Evolutionary conservation across 2,888 invertebrate genomes (phyloP).

Genomic region (Melanophora roralis): DNA sequence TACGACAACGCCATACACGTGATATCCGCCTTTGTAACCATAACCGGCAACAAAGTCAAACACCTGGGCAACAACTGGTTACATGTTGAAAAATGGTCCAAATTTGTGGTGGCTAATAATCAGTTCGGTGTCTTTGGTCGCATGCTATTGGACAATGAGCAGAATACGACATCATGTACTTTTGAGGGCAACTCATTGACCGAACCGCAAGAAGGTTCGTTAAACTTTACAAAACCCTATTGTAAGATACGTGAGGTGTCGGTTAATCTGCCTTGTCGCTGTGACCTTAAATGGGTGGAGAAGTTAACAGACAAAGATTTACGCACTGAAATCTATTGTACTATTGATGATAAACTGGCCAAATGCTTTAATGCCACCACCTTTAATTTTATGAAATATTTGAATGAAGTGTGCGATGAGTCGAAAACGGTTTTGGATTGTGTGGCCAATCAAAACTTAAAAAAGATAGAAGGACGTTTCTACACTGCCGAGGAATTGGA

Average conservation of each 20-base stretch:
- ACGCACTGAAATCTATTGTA: constrained; percentile 74
- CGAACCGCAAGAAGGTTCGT: constrained; percentile 68
- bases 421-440: constrained; percentile 70
- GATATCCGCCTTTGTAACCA: constrained; percentile 69
- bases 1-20: constrained; percentile 73
- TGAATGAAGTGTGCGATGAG: constrained; percentile 72
- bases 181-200: constrained; percentile 74
- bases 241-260: constrained; percentile 72
- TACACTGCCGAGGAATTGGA: constrained; percentile 70
- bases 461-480: constrained; percentile 70
- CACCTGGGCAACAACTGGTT: constrained; percentile 72
- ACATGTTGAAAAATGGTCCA: constrained; percentile 70
- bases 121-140: constrained; percentile 70
- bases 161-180: constrained; percentile 68
- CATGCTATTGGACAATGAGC: constrained; percentile 69
- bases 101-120: constrained; percentile 72
- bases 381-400: constrained; percentile 72
- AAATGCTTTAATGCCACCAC: constrained; percentile 72
- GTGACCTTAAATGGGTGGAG: constrained; percentile 71
- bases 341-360: constrained; percentile 66
- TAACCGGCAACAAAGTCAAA: constrained; percentile 71
- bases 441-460: constrained; percentile 67
- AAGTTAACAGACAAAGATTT: constrained; percentile 71
- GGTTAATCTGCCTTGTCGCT: constrained; percentile 71
- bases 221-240: constrained; percentile 71